A percentile compares a stretch with the other conserved stretches of the same genome.
Conservation (phyloP, 2,113 vertebrate genomes). For the Ctenomys sociabilis region DNA sequence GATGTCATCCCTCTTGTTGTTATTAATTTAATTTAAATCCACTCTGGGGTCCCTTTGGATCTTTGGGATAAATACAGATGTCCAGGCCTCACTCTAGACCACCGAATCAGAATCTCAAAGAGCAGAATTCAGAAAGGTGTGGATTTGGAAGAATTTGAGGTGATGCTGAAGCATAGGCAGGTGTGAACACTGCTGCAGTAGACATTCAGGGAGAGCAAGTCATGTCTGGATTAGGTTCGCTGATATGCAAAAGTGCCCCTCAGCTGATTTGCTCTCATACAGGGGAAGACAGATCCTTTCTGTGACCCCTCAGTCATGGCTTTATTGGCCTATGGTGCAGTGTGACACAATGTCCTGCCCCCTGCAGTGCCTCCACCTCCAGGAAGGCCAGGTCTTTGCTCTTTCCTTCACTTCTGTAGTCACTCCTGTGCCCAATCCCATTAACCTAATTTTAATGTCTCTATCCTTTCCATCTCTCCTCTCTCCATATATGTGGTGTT, state of each 20-base stretch:
- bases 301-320: not conserved
- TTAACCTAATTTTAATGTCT: not conserved
- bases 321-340: not conserved
- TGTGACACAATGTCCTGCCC: too few relatives aligned
- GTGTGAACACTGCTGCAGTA: not conserved
- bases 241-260: not conserved
- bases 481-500: not conserved
- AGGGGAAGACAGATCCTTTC: not conserved
- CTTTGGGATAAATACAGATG: not conserved
- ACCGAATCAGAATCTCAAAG: not conserved
- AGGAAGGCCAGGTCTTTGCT: not conserved
- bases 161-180: not conserved
- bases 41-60: not conserved
- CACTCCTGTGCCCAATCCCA: not conserved
- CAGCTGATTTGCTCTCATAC: not conserved
- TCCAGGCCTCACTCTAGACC: not conserved
- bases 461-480: not conserved
- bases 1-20: not conserved
- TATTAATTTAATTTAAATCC: not conserved
- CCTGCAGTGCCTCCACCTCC: rapidly evolving
- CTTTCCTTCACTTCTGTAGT: not conserved
- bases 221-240: not conserved
- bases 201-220: not conserved
- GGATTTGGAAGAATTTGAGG: not conserved
- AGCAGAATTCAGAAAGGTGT: not conserved